A percentile compares a stretch with the other conserved stretches of the same genome.
These are phyloP conservation scores for Charaxes varanes DNA, from an alignment of 1,140 invertebrate genomes.

Conservation along the genomic window DNA sequence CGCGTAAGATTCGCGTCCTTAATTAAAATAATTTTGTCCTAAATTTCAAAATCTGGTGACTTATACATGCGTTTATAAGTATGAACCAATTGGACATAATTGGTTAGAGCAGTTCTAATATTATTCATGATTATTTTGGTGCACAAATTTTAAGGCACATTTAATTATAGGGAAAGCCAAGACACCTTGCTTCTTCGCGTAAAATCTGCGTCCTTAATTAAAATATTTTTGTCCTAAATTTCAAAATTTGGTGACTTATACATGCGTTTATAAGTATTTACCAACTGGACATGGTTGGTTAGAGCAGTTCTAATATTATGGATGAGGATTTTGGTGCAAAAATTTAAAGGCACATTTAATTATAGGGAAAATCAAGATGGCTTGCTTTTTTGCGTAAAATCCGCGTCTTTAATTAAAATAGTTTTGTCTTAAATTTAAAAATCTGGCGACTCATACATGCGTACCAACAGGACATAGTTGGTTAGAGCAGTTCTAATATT, in stretches of 20 bases:
- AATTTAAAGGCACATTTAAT: too few relatives aligned
- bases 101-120: too few relatives aligned
- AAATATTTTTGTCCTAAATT: slow-evolving; percentile 46
- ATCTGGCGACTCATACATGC: slow-evolving; percentile 36
- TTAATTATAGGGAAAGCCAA: too few relatives aligned
- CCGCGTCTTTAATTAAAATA: slow-evolving; percentile 38
- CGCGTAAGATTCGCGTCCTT: slow-evolving; percentile 36
- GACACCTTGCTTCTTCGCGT: too few relatives aligned
- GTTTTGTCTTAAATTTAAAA: slow-evolving; percentile 51
- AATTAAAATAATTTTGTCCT: slow-evolving; percentile 36
- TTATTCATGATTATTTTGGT: too few relatives aligned
- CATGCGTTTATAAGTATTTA: slow-evolving; percentile 33
- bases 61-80: slow-evolving; percentile 35
- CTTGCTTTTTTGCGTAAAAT: too few relatives aligned
- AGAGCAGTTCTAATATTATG: too few relatives aligned
- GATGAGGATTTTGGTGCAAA: too few relatives aligned
- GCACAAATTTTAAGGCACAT: too few relatives aligned
- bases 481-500: too few relatives aligned
- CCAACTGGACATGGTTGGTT: slow-evolving; percentile 40
- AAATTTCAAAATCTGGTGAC: slow-evolving; percentile 52
- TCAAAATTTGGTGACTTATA: slow-evolving; percentile 40
- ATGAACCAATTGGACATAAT: slow-evolving; percentile 38
- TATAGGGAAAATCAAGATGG: too few relatives aligned
- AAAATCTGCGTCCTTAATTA: slow-evolving; percentile 39
- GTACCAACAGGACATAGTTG: slow-evolving; percentile 37